Evolutionary conservation across 2,113 vertebrate genomes (phyloP).

Genomic region (Triplophysa tibetana): DNA sequence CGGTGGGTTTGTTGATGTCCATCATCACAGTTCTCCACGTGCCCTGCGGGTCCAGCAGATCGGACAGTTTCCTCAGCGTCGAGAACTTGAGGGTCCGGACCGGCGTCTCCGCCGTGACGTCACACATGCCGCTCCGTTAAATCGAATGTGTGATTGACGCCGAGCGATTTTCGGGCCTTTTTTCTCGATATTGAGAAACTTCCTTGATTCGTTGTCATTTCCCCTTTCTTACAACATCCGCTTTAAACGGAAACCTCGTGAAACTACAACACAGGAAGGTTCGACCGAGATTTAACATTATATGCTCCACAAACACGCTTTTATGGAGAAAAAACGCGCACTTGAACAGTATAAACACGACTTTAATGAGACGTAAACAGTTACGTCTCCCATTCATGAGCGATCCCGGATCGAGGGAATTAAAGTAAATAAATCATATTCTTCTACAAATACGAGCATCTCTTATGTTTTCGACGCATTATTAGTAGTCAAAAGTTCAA

Average conservation of each 20-base stretch:
- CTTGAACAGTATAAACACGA: too few species aligned
- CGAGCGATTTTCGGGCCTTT: too few species aligned
- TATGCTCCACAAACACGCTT: not conserved
- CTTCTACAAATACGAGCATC: too few species aligned
- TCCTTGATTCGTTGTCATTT: slow-evolving; percentile 57
- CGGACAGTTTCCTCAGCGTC: slow-evolving; percentile 75
- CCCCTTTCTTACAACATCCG: slow-evolving; percentile 19
- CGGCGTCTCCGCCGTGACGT: slow-evolving; percentile 75
- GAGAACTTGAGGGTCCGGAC: slow-evolving; percentile 78
- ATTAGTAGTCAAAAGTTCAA: too few species aligned
- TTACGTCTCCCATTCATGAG: too few species aligned
- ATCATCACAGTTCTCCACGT: slow-evolving; percentile 83
- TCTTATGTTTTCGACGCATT: too few species aligned
- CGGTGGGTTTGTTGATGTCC: slow-evolving; percentile 78
- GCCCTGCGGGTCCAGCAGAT: slow-evolving; percentile 88
- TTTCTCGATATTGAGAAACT: slow-evolving; percentile 71
- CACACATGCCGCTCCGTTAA: slow-evolving; percentile 69
- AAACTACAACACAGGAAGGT: too few species aligned
- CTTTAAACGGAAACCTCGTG: slow-evolving; percentile 5
- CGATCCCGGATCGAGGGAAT: too few species aligned
- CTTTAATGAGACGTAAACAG: too few species aligned
- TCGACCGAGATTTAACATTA: not conserved
- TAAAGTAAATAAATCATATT: too few species aligned
- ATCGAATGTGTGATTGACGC: too few species aligned
- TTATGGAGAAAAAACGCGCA: not conserved